Percentiles rank a stretch among this genome's conserved stretches.
These are phyloP conservation scores for Luidia sarsii DNA, from an alignment of 53 echinoderm and acorn worm species.

Conservation along the genomic window DNA sequence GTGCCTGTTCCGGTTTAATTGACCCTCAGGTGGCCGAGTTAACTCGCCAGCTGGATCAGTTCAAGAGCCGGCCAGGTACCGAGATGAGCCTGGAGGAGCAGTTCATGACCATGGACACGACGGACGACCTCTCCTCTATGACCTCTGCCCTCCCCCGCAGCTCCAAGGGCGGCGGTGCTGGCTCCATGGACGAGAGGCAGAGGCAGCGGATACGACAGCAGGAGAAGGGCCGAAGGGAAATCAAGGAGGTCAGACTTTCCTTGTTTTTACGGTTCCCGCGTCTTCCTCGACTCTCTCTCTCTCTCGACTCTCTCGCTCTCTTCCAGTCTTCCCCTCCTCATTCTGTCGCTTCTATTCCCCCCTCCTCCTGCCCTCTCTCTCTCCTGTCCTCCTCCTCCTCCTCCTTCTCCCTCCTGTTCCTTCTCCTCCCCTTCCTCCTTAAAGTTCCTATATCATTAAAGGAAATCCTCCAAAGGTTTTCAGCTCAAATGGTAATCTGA, in stretches of 20 bases:
- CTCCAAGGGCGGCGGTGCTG: conserved; percentile 41
- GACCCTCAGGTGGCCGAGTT: conserved; percentile 82
- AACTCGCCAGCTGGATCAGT: conserved; percentile 75
- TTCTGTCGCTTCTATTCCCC: no score
- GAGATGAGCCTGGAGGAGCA: conserved; percentile 96
- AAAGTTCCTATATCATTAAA: no score
- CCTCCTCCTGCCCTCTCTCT: no score
- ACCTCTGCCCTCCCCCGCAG: conserved; percentile 46
- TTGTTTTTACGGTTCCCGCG: no score
- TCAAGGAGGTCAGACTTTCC: conserved; percentile 74
- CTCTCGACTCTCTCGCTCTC: no score
- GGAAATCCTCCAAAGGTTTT: no score
- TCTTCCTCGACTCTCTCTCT: no score
- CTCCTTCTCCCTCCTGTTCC: no score
- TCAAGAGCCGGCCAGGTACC: conserved; percentile 65
- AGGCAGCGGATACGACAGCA: conserved; percentile 71
- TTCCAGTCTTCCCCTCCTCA: no score
- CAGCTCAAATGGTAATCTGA: neutral
- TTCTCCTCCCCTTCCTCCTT: no score
- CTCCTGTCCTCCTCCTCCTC: no score
- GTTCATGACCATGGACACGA: conserved; percentile 94
- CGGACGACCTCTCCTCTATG: conserved; percentile 32
- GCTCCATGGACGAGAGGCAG: conserved; percentile 80
- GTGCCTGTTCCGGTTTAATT: no score
- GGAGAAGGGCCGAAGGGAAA: conserved; percentile 87